Evolutionary conservation across 2,888 invertebrate genomes (phyloP), one percentile per base, ranked within the genome.

Genomic region (Drosophila borborema): DNA sequence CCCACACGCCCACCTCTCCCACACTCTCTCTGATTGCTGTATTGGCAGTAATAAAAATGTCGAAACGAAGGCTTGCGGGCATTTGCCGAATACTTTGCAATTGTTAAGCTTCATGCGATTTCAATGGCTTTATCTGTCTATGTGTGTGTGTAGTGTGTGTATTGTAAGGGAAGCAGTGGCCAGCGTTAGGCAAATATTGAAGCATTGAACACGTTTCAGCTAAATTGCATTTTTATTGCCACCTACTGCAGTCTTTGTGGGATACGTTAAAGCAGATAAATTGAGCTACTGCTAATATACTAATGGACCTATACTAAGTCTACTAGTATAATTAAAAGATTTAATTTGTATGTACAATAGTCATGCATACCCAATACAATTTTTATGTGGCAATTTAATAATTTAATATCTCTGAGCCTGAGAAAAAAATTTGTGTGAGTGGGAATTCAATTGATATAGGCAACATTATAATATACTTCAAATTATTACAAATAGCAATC

Each of bases 181-280:
- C 77, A 68, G 65, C 67, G 75, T 72, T 83, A 72, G 80, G 82
- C 80, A 87, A 82, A 83, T 83, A 89, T 89, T 84, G 89, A 80
- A 78, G 80, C 79, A 81, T 79, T 79, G 87, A 82, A 80, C 90
- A 90, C 89, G 85, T 89, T 82, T 77, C 77, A 72, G 66, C 69
- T 75, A 80, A 89, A 89, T 85, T 89, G 88, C 90, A 88, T 77
- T 90, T 91, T 91, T 89, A 90, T 89, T 89, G 81, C 75, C 84
- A 49, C 77, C 77, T 55, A 72, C 79, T 66, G 61, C 65, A 66
- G 31, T 49, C 40, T 46, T 48, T 71, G 54, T 40, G 56, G 48
- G 40, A 54, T 65, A 58, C 14, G 23, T 58, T 38, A 14, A 71
- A 64, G 61, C 64, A 61, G 60, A 48, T 20, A 45, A 46, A 18